These are phyloP conservation scores for Pollenia amentaria DNA, from an alignment of 2,888 invertebrate species.

Conservation along the genomic window DNA sequence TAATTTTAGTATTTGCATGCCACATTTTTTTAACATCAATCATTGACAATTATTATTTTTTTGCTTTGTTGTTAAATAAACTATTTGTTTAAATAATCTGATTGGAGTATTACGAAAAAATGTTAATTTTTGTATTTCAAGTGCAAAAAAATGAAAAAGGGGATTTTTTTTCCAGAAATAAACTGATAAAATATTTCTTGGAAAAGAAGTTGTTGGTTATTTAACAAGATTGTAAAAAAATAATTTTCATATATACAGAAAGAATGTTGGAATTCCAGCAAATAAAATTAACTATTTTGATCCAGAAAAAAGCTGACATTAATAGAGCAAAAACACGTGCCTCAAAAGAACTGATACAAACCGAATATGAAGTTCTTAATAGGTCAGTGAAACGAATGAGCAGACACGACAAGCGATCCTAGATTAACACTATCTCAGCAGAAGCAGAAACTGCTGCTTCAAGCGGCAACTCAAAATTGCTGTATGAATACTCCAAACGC, in stretches of 20 bases:
- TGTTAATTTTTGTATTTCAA: not conserved
- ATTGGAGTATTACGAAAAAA: constrained; percentile 1
- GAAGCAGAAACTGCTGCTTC: too few relatives aligned
- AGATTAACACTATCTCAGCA: too few relatives aligned
- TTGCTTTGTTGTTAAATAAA: constrained; percentile 21
- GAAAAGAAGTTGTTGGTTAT: constrained; percentile 6
- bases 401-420: too few relatives aligned
- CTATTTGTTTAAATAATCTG: not conserved
- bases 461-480: too few relatives aligned
- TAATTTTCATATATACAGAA: not conserved
- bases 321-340: too few relatives aligned
- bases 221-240: not conserved
- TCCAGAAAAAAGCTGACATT: too few relatives aligned
- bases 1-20: constrained; percentile 24
- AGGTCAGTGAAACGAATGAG: too few relatives aligned
- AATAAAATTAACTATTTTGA: too few relatives aligned
- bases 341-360: too few relatives aligned
- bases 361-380: too few relatives aligned
- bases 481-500: too few relatives aligned
- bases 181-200: constrained; percentile 33
- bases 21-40: constrained; percentile 58
- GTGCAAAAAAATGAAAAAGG: not conserved
- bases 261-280: too few relatives aligned
- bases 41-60: constrained; percentile 10
- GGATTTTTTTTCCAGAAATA: not conserved